Percentiles rank a stretch among this genome's conserved stretches.
These are phyloP conservation scores for Yoshiicerus persimilis DNA, from an alignment of 1,140 invertebrate genomes.

Conservation along the genomic window DNA sequence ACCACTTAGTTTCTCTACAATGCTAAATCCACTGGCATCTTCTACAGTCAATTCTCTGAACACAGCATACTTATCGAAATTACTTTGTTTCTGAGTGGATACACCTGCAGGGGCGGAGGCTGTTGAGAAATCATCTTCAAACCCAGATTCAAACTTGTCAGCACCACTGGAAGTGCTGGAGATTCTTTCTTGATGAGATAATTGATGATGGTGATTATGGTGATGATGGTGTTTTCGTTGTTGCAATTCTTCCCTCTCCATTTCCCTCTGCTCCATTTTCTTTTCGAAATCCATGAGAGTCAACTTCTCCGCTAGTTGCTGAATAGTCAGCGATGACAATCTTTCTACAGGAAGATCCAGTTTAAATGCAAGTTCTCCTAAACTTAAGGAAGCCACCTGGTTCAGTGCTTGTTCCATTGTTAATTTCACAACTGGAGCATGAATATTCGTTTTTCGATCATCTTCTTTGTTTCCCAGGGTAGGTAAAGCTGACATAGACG, in stretches of 20 bases:
- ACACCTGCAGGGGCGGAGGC: slow-evolving; percentile 39
- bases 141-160: slow-evolving; percentile 63
- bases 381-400: slow-evolving; percentile 75
- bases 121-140: slow-evolving; percentile 46
- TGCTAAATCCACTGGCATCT: slow-evolving; percentile 47
- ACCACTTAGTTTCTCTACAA: slow-evolving; percentile 20
- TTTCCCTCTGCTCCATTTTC: slow-evolving; percentile 29
- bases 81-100: slow-evolving; percentile 3
- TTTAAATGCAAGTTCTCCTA: slow-evolving; percentile 73
- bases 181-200: slow-evolving; percentile 27
- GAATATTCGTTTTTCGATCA: background rate
- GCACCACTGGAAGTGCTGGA: slow-evolving; percentile 55
- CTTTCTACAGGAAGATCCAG: slow-evolving; percentile 72
- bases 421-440: slow-evolving; percentile 23
- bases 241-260: slow-evolving; percentile 23
- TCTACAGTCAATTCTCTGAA: slow-evolving; percentile 69
- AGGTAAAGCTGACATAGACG: background rate
- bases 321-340: slow-evolving; percentile 79
- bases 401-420: slow-evolving; percentile 62
- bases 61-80: slow-evolving; percentile 74
- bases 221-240: background rate
- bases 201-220: background rate
- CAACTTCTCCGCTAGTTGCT: slow-evolving; percentile 77
- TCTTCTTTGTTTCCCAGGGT: background rate
- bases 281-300: slow-evolving; percentile 53